Base-by-base conservation (phyloP, 2,888 invertebrate species). In the Drymonia ruficornis region DNA sequence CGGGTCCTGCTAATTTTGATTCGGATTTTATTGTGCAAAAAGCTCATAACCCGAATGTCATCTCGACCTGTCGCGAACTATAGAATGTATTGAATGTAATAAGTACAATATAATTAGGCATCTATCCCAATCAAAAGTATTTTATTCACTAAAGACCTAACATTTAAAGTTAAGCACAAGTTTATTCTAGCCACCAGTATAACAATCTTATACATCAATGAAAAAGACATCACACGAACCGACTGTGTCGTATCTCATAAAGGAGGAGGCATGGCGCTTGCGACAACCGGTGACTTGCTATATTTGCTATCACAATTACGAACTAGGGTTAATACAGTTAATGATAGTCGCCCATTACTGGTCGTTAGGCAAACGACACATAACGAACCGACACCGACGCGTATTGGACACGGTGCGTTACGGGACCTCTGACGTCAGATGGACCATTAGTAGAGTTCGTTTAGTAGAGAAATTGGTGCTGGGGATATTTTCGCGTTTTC, bases 301-400 rank as follows among this genome's bases (percentile, higher is more conserved):
- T 78, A 81, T 88, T 83, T 72, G 72, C 75, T 70, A 79, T 76
- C 76, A 72, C 76, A 79, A 81, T 80, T 79, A 80, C 79, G 76
- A 78, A 86, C 84, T 81, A 85, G 89, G 91, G 91, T 90, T 91
- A 92, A 91, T 84, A 84, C 78, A 86, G 84, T 88, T 91, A 91
- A 91, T 89, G 89, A 88, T 79, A 83, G 81, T 78, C 78, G 77
- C 79, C 85, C 82, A 91, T 91, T 91, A 90, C 84, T 70, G 78
- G 86, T 84, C 82, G 90, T 91, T 90, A 90, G 87, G 73, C 83
- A 83, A 89, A 87, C 86, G 84, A 87, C 80, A 81, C 71, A 70
- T 86, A 91, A 92, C 91, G 90, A 92, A 91, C 81, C 91, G 86
- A 71, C 80, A 72, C 87, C 78, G 80, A 91, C 83, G 85, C 83